Evolutionary conservation across 2,113 vertebrate genomes (phyloP), one percentile per base, ranked within the genome.

Genomic region (Corythaeola cristata): DNA sequence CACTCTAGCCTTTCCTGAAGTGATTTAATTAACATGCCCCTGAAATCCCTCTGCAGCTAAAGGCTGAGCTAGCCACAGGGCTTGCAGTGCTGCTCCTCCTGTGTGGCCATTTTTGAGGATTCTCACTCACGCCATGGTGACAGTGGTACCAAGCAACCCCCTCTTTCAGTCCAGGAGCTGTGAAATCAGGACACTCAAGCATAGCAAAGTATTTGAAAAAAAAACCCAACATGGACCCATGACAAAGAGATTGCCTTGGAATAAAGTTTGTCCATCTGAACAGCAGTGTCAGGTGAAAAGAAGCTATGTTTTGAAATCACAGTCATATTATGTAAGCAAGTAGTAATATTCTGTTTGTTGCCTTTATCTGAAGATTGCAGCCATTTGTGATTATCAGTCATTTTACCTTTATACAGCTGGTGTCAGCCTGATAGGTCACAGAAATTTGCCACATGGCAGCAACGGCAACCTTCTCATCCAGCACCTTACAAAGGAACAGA

Each of bases 301-400:
- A 93, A 78, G 39, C 22, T 76, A 53, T 26, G 14, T 85, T 96
- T 94, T 79, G 0, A 72, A 91, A 89, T 88, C 30, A 33, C 47
- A 64, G 12, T 82, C 13, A 30, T 55, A 33, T 56, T 75, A 75
- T 93, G 91, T 95, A 41, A 85, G 62, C 22, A 53, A 89, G 26
- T 58, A 68, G 21, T 78, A 28, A 75, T 79, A 41, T 79, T 93
- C 50, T 49, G 4, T 72, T 64, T 80, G 45, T 72, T 87, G 50
- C 33, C 35, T 95, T 90, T 91, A 91, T 92, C 86, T 91, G 85
- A 84, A 94, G 69, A 90, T 86, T 82, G 60, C 64, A 93, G 69
- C 28, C 76, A 64, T 81, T 95, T 85, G 35, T 82, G 66, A 45
- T 93, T 87, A 91, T 92, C 73, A 87, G 56, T 84, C 49, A 59